Conservation (phyloP, 1,140 invertebrate species). For the Idris sp. region DNA sequence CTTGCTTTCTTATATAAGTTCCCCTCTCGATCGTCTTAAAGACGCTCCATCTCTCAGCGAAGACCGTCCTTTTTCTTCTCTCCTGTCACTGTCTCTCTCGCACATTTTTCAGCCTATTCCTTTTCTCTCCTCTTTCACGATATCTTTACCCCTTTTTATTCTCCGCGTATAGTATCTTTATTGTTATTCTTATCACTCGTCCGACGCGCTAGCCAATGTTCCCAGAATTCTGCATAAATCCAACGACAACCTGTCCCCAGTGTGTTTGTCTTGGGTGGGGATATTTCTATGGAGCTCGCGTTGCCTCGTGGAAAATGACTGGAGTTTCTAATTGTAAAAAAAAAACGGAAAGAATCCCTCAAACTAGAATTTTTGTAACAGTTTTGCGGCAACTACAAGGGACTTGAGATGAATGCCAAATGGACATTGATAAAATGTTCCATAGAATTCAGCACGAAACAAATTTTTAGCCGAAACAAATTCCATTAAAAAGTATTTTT, state of each 20-base stretch:
- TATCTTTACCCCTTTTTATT: slow-evolving; percentile 55
- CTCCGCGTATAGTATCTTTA: slow-evolving; percentile 56
- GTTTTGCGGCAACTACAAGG: too few species aligned
- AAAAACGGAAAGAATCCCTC: too few species aligned
- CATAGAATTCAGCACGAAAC: too few species aligned
- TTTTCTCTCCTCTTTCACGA: slow-evolving; percentile 44
- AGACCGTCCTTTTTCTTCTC: slow-evolving; percentile 6
- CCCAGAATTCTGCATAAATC: slow-evolving; percentile 54
- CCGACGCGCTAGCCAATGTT: slow-evolving; percentile 49
- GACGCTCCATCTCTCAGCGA: slow-evolving; percentile 69
- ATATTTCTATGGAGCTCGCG: slow-evolving; percentile 39
- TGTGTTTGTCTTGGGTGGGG: not conserved
- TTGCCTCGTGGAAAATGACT: slow-evolving; percentile 22
- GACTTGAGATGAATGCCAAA: too few species aligned
- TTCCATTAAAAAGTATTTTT: too few species aligned
- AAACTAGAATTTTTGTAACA: too few species aligned
- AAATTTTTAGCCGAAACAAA: too few species aligned
- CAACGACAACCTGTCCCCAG: slow-evolving; percentile 42
- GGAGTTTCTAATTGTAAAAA: slow-evolving; percentile 38
- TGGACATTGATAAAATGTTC: too few species aligned
- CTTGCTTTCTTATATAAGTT: slow-evolving; percentile 79
- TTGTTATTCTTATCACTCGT: slow-evolving; percentile 64
- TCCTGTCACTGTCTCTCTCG: slow-evolving; percentile 22
- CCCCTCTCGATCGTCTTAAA: slow-evolving; percentile 72
- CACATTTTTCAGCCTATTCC: slow-evolving; percentile 43